Evolutionary conservation across 1,140 invertebrate species (phyloP).

Genomic region (Helicoverpa armigera): DNA sequence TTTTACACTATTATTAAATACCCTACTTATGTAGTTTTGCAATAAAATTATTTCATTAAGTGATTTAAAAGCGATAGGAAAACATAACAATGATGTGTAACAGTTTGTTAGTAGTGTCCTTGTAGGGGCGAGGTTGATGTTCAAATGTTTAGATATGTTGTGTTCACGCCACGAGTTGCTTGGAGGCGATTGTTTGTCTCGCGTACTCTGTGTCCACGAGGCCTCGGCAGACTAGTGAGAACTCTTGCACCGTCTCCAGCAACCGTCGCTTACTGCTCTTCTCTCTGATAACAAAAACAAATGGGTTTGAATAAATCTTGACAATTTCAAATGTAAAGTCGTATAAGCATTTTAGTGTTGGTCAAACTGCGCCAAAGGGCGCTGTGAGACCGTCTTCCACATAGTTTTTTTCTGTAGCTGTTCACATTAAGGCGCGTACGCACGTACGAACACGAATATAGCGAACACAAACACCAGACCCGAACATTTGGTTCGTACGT

Average conservation of each 20-base stretch:
- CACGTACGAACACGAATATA: too few species aligned
- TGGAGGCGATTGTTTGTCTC: constrained; percentile 72
- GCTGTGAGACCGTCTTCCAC: too few species aligned
- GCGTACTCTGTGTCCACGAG: constrained; percentile 82
- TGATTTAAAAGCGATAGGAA: constrained; percentile 23
- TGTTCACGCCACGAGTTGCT: constrained; percentile 70
- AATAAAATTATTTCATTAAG: constrained; percentile 12
- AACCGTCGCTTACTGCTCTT: constrained; percentile 77
- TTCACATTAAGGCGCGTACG: too few species aligned
- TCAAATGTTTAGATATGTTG: too few species aligned
- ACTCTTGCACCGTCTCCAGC: constrained; percentile 82
- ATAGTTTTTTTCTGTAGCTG: too few species aligned
- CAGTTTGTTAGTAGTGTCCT: constrained; percentile 2
- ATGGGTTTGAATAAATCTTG: too few species aligned
- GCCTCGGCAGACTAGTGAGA: constrained; percentile 82
- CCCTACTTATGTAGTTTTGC: not conserved
- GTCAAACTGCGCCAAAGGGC: too few species aligned
- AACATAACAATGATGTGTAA: constrained; percentile 6
- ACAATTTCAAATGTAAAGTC: too few species aligned
- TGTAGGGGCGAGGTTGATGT: constrained; percentile 4
- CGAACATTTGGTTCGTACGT: too few species aligned
- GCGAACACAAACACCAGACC: too few species aligned
- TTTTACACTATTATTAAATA: constrained; percentile 4
- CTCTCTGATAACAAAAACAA: constrained; percentile 69
- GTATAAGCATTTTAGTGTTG: too few species aligned